Evolutionary conservation across 2,888 invertebrate genomes (phyloP).

Genomic region (Drosophila infuscata): DNA sequence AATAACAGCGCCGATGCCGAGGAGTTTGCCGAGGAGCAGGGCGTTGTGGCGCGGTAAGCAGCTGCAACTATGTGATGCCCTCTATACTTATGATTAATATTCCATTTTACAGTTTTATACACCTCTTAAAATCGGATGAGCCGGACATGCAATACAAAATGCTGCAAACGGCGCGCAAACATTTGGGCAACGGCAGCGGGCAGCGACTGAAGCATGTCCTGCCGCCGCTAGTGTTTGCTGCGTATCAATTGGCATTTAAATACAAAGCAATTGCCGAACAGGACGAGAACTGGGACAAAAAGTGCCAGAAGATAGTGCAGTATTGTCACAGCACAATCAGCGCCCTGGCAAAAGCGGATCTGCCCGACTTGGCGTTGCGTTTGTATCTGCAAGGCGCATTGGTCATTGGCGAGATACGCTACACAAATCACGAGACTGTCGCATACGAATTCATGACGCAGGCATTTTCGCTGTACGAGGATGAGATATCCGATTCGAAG

Average conservation of each 20-base stretch:
- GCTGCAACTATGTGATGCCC: not conserved
- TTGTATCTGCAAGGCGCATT: constrained; percentile 98
- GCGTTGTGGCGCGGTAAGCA: constrained; percentile 90
- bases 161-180: constrained; percentile 94
- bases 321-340: constrained; percentile 98
- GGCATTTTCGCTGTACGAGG: constrained; percentile 98
- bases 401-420: constrained; percentile 95
- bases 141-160: constrained; percentile 96
- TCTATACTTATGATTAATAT: not conserved
- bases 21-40: constrained; percentile 98
- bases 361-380: constrained; percentile 96
- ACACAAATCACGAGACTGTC: constrained; percentile 97
- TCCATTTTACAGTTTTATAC: constrained; percentile 88
- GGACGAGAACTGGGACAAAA: constrained; percentile 99
- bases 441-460: constrained; percentile 98
- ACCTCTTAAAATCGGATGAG: constrained; percentile 92
- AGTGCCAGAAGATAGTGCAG: constrained; percentile 98
- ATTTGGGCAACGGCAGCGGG: constrained; percentile 95
- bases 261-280: constrained; percentile 92
- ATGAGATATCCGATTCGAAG: constrained; percentile 98
- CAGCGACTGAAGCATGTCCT: constrained; percentile 95
- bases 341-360: constrained; percentile 96
- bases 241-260: constrained; percentile 94
- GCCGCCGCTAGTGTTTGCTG: constrained; percentile 97
- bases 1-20: constrained; percentile 89